Evolutionary conservation across 2,888 invertebrate species (phyloP).

Genomic region (Scaptomyza tumidula): DNA sequence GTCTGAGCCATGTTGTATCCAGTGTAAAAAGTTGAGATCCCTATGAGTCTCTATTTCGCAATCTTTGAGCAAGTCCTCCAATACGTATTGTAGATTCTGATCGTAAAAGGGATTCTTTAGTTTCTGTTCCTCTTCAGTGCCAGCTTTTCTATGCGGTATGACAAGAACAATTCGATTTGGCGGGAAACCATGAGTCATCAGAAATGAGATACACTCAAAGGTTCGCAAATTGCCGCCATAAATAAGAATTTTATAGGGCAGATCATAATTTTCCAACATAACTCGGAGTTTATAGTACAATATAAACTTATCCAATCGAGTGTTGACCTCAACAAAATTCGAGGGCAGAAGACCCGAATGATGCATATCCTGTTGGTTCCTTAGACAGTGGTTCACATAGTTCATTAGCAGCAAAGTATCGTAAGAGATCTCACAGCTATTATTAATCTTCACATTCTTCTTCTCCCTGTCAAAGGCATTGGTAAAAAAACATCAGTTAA

Average conservation of each 20-base stretch:
- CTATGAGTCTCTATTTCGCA: constrained; percentile 53
- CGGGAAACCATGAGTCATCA: constrained; percentile 63
- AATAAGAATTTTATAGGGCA: constrained; percentile 56
- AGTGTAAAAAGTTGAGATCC: constrained; percentile 52
- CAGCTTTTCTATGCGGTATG: constrained; percentile 31
- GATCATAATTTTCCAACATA: constrained; percentile 33
- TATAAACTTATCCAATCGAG: constrained; percentile 74
- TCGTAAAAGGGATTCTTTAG: constrained; percentile 62
- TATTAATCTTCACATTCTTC: constrained; percentile 59
- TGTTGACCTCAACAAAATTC: constrained; percentile 77
- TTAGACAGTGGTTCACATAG: constrained; percentile 46
- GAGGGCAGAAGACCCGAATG: constrained; percentile 37
- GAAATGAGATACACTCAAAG: constrained; percentile 74
- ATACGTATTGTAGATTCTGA: constrained; percentile 54
- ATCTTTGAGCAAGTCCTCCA: constrained; percentile 62
- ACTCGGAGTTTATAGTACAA: constrained; percentile 72
- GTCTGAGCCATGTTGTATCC: constrained; percentile 31
- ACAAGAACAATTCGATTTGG: constrained; percentile 52
- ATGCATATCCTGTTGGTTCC: not conserved
- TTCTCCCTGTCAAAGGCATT: constrained; percentile 43
- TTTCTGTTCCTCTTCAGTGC: constrained; percentile 30
- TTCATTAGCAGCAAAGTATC: constrained; percentile 71
- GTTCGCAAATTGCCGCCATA: constrained; percentile 72
- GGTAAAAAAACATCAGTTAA: not conserved
- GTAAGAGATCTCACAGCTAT: constrained; percentile 70